These are phyloP conservation scores for Drosophila histrio DNA, from an alignment of 2,888 invertebrate species.

Conservation along the genomic window DNA sequence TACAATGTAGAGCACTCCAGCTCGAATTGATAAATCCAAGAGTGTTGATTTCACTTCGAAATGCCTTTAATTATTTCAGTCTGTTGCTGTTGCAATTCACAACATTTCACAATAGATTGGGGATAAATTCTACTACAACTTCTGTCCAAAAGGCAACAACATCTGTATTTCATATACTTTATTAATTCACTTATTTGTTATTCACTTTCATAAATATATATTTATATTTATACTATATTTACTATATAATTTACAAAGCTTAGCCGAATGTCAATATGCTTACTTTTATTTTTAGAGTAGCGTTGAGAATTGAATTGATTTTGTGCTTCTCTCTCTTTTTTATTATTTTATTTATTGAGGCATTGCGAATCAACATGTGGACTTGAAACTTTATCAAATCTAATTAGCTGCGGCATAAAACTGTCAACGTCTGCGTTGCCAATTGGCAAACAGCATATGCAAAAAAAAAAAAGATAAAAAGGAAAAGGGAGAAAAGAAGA, in stretches of 20 bases:
- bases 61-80: conserved; percentile 6
- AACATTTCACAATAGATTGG: not conserved
- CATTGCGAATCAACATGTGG: conserved; percentile 47
- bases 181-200: too few relatives aligned
- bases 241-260: too few relatives aligned
- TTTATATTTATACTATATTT: not conserved
- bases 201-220: too few relatives aligned
- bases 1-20: not conserved
- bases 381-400: conserved; percentile 51
- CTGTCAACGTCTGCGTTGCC: conserved; percentile 51
- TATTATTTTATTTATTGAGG: conserved; percentile 18
- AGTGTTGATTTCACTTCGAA: conserved; percentile 17
- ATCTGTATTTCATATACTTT: too few relatives aligned
- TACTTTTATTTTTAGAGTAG: not conserved
- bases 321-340: conserved; percentile 10
- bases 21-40: conserved; percentile 18
- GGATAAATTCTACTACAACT: not conserved
- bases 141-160: not conserved
- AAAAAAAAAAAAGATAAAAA: conserved; percentile 10
- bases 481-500: not conserved
- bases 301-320: conserved; percentile 34
- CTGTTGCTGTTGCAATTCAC: not conserved
- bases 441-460: conserved; percentile 44
- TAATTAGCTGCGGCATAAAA: conserved; percentile 61
- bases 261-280: too few relatives aligned